Evolutionary conservation across 2,888 invertebrate genomes (phyloP), one percentile per base, ranked within the genome.

Genomic region (Amphipyra tragopoginis): DNA sequence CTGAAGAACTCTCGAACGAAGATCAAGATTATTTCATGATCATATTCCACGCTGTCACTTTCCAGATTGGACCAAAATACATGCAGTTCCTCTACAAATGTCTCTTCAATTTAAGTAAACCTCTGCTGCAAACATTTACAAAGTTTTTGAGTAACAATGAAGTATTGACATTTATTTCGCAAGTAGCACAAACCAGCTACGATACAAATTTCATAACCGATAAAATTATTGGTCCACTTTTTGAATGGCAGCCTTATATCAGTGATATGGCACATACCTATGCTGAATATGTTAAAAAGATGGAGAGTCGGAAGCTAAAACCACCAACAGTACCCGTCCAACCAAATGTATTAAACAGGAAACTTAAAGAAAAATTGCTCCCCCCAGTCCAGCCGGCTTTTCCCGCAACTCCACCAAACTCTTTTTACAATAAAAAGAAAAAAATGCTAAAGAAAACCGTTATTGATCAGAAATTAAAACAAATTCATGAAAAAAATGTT

Each of bases 171-270:
- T 88, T 85, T 40, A 88, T 95, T 65, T 90, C 95, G 11, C 90
- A 94, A 85, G 85, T 92, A 62, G 95, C 94, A 34, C 92, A 94
- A 74, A 73, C 81, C 43, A 80, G 88, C 73, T 96, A 95, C 74
- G 96, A 95, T 61, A 92, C 92, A 43, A 89, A 85, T 34, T 96
- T 92, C 73, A 90, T 95, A 21, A 87, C 95, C 4, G 89, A 95
- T 40, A 92, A 93, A 67, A 93, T 96, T 48, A 87, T 95, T 21
- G 80, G 84, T 42, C 95, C 96, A 1, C 83, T 96, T 33, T 86
- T 95, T 74, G 81, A 84, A 40, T 94, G 93, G 94, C 93, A 93
- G 70, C 93, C 94, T 7, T 90, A 88, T 60, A 90, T 94, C 26
- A 88, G 88, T 75, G 90, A 93, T 84, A 92, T 94, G 90, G 88